phyloP scores from a whole-genome alignment of 2,113 vertebrate genomes.

The Grantiella picta region DNA sequence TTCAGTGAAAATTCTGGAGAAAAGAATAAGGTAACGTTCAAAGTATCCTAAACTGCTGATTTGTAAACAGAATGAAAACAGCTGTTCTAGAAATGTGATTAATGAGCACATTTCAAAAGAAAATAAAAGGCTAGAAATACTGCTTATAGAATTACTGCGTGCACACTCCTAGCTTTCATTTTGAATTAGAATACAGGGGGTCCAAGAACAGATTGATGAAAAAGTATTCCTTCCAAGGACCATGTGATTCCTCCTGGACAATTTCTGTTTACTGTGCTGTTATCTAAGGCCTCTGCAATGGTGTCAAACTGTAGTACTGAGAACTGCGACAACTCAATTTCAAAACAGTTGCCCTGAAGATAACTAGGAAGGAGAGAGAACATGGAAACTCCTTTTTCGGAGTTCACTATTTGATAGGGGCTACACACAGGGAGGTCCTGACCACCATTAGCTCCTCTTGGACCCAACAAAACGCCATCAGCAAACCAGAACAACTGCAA shows the following conservation, averaged over 20 bases:
- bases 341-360: neutral
- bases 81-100: neutral
- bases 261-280: neutral
- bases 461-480: neutral
- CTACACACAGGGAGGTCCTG: neutral
- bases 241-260: neutral
- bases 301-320: neutral
- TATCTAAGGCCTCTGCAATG: neutral
- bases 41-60: neutral
- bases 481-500: neutral
- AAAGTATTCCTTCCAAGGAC: neutral
- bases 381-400: neutral
- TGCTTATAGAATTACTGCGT: neutral
- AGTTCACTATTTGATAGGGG: neutral
- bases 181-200: neutral
- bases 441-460: neutral
- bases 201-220: neutral
- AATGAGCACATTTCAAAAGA: neutral
- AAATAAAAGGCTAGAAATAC: neutral
- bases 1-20: neutral
- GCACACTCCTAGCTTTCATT: neutral
- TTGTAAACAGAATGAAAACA: neutral
- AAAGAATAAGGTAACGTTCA: neutral
- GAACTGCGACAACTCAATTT: neutral
- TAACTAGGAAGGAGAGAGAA: neutral